phyloP scores from a whole-genome alignment of 53 echinoderm and acorn worm genomes.

The Echinarachnius parma region DNA sequence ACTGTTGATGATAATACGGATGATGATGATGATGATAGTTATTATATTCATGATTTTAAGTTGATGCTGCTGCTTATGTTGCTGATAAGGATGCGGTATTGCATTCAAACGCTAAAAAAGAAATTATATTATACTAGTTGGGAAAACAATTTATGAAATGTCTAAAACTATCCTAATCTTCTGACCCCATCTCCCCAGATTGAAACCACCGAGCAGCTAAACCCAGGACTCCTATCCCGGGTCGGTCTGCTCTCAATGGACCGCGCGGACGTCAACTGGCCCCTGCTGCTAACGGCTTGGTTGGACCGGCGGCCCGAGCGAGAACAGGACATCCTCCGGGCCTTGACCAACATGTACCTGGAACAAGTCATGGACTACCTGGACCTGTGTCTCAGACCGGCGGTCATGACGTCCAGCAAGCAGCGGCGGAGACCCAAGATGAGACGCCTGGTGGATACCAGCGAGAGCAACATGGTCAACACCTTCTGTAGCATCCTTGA shows the following conservation, averaged over 20 bases:
- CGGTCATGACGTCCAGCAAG: conserved; percentile 67
- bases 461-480: conserved; percentile 83
- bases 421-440: conserved; percentile 59
- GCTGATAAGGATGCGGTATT: too few species aligned
- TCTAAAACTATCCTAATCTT: too few species aligned
- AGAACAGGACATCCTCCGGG: conserved; percentile 57
- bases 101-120: too few species aligned
- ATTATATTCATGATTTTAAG: too few species aligned
- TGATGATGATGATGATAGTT: neutral
- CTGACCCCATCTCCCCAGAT: too few species aligned
- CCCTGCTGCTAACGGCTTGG: conserved; percentile 74
- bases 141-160: too few species aligned
- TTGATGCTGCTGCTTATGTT: too few species aligned
- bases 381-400: conserved; percentile 72
- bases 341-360: conserved; percentile 75
- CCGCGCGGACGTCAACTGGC: conserved; percentile 87
- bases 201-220: conserved; percentile 29
- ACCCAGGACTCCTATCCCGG: conserved; percentile 59
- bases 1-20: neutral
- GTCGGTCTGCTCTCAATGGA: conserved; percentile 92
- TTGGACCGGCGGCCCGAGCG: conserved; percentile 63
- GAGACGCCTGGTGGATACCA: conserved; percentile 75
- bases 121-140: too few species aligned
- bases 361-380: conserved; percentile 71
- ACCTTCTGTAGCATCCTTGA: conserved; percentile 85